Evolutionary conservation across 2,888 invertebrate species (phyloP), one percentile per base, ranked within the genome.

Genomic region (Drosophila parthenogenetica): DNA sequence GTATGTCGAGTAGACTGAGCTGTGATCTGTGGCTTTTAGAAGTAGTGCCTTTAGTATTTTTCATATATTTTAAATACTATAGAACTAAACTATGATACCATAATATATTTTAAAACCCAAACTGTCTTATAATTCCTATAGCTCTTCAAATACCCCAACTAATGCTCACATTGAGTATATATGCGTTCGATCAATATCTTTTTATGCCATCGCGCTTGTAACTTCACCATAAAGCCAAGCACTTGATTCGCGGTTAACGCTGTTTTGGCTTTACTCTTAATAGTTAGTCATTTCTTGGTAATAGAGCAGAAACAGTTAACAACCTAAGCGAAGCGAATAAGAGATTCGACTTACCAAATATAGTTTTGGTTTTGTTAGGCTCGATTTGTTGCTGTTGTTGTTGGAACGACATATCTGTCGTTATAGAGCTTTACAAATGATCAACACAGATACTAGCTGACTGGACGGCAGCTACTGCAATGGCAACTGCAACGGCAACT

Each of bases 391-490:
- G 50, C 57, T 50, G 70, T 53, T 61, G 55, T 29, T 64, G 76
- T 51, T 62, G 50, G 68, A 60, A 65, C 73, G 67, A 74, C 84
- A 81, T 81, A 81, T 87, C 85, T 81, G 85, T 87, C 79, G 81
- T 72, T 72, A 73, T 75, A 75, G 78, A 64, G 73, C 81, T 69
- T 81, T 70, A 86, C 86, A 86, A 86, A 86, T 86, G 87, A 86
- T 89, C 87, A 86, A 82, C 82, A 84, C 71, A 87, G 84, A 89
- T 76, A 86, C 73, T 66, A 60, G 59, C 69, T 62, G 68, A 78
- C 69, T 78, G 77, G 68, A 58, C 54, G 59, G 72, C 69, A 77
- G 85, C 89, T 81, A 79, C 84, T 86, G 89, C 87, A 75, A 57
- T 68, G 29, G 69, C 82, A 82, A 73, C 69, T n/a, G 64, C 49